Conservation (phyloP, 2,797 vertebrate species). For the Astyanax mexicanus region DNA sequence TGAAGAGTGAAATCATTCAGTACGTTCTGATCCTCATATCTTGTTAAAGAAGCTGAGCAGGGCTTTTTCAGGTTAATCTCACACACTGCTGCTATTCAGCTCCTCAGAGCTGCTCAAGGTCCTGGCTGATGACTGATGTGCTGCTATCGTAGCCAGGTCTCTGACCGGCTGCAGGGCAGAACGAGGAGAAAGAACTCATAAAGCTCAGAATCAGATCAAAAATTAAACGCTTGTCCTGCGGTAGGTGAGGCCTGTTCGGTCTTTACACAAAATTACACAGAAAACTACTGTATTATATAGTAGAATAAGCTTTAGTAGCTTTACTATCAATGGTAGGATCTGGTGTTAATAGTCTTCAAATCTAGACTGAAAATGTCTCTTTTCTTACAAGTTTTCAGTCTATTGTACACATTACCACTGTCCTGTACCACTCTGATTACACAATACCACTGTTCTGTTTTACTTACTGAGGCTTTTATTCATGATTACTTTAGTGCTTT, state of each 20-base stretch:
- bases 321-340: too few relatives aligned
- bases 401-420: too few relatives aligned
- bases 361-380: too few relatives aligned
- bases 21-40: neutral
- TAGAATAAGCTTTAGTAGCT: too few relatives aligned
- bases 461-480: too few relatives aligned
- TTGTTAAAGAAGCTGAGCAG: neutral
- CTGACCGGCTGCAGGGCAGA: neutral
- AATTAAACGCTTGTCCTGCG: too few relatives aligned
- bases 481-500: too few relatives aligned
- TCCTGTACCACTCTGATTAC: too few relatives aligned
- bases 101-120: neutral
- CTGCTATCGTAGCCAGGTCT: conserved; percentile 4
- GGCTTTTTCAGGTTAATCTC: neutral
- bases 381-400: too few relatives aligned
- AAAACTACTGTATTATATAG: too few relatives aligned
- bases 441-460: too few relatives aligned
- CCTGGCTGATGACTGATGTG: neutral
- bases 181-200: neutral
- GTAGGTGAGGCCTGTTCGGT: neutral
- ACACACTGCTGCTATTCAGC: neutral
- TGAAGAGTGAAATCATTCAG: neutral
- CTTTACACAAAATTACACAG: neutral
- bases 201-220: neutral
- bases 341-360: too few relatives aligned